These are phyloP conservation scores for Hylia prasina DNA, from an alignment of 2,113 vertebrate genomes.

Conservation along the genomic window DNA sequence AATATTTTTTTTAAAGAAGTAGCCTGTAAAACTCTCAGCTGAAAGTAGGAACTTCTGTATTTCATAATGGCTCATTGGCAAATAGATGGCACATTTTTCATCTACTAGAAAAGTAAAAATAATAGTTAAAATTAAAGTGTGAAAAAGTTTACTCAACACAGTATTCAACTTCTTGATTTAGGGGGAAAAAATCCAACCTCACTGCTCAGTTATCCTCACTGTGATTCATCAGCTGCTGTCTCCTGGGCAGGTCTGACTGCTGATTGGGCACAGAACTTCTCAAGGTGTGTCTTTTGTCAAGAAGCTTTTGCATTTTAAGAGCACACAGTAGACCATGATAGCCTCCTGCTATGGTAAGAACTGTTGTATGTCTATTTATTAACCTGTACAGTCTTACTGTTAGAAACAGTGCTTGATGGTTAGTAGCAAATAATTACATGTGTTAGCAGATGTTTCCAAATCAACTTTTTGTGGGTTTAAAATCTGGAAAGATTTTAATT, in stretches of 20 bases:
- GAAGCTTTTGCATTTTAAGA: not conserved
- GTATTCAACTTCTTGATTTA: not conserved
- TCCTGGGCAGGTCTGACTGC: not conserved
- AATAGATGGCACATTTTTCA: not conserved
- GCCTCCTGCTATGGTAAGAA: slow-evolving; percentile 15
- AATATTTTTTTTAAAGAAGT: not conserved
- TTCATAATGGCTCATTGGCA: not conserved
- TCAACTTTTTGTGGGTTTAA: not conserved
- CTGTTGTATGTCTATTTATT: not conserved
- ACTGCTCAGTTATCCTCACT: not conserved
- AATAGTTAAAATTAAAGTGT: not conserved
- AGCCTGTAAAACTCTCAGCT: not conserved
- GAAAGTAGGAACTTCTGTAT: not conserved
- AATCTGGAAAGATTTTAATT: not conserved
- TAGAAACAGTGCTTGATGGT: not conserved
- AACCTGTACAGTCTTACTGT: not conserved
- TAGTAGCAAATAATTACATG: not conserved
- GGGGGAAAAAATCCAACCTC: not conserved
- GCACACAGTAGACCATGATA: not conserved
- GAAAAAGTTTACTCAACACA: not conserved
- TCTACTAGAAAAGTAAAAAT: not conserved
- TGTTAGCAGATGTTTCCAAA: not conserved
- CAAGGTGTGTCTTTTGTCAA: not conserved
- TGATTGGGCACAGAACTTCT: not conserved
- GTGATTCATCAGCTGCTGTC: not conserved